Evolutionary conservation across 2,888 invertebrate species (phyloP).

Genomic region (Microchrysa polita): DNA sequence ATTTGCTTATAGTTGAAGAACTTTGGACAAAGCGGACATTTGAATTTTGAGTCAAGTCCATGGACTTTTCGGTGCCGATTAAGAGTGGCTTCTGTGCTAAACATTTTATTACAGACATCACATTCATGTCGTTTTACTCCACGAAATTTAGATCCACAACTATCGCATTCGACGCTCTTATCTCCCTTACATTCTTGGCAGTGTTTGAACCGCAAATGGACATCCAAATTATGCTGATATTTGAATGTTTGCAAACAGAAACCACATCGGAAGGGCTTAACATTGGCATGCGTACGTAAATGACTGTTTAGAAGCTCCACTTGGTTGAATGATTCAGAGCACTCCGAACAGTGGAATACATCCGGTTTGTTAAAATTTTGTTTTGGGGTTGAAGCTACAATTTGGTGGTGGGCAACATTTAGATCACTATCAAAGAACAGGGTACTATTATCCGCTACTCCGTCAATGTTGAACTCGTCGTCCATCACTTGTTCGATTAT

Average conservation of each 20-base stretch:
- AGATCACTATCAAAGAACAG: background rate
- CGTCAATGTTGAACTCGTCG: background rate
- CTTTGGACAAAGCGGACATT: conserved; percentile 20
- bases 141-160: background rate
- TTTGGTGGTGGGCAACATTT: background rate
- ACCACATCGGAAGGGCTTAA: conserved; percentile 12
- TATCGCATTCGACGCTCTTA: background rate
- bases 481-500: conserved; percentile 14
- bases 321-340: background rate
- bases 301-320: background rate
- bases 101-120: background rate
- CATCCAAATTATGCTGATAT: background rate
- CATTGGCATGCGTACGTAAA: background rate
- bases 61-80: conserved; percentile 5
- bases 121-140: background rate
- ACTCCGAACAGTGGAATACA: background rate
- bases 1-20: conserved; percentile 16
- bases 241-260: conserved; percentile 10
- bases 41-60: background rate
- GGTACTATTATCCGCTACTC: too few relatives aligned
- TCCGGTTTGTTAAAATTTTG: too few relatives aligned
- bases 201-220: conserved; percentile 25
- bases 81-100: background rate
- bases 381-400: too few relatives aligned
- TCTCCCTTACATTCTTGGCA: conserved; percentile 8